These are phyloP conservation scores for Drepana falcataria DNA, from an alignment of 2,888 invertebrate species.

Conservation along the genomic window DNA sequence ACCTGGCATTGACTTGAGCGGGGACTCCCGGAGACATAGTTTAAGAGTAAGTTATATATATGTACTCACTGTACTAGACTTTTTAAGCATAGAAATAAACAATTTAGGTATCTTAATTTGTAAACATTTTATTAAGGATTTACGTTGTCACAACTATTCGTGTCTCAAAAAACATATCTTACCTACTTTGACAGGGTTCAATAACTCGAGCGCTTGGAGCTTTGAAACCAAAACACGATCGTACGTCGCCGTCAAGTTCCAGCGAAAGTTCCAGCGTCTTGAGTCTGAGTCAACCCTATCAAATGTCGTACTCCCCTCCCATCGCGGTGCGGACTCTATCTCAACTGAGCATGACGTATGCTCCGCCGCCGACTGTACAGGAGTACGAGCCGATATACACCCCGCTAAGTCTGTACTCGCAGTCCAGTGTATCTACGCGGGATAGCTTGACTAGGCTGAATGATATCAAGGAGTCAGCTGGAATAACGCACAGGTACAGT, in stretches of 20 bases:
- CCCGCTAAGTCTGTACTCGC: slow-evolving; percentile 67
- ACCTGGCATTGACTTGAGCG: slow-evolving; percentile 70
- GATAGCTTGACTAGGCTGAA: slow-evolving; percentile 70
- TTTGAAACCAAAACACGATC: slow-evolving; percentile 80
- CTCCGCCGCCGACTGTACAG: slow-evolving; percentile 78
- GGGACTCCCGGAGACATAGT: slow-evolving; percentile 78
- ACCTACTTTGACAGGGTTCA: slow-evolving; percentile 79
- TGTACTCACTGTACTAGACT: no score
- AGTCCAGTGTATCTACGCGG: slow-evolving; percentile 67
- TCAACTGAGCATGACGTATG: slow-evolving; percentile 79
- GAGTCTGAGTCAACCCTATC: slow-evolving; percentile 72
- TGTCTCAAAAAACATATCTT: slow-evolving; percentile 1
- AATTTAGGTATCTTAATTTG: neutral
- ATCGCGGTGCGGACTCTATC: slow-evolving; percentile 78
- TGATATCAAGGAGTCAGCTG: slow-evolving; percentile 58
- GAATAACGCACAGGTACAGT: slow-evolving; percentile 62
- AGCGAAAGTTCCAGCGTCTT: slow-evolving; percentile 80
- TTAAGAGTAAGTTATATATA: slow-evolving; percentile 66
- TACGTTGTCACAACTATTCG: no score
- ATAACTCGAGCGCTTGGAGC: slow-evolving; percentile 86
- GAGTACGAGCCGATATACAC: slow-evolving; percentile 74
- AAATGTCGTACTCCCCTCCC: slow-evolving; percentile 70
- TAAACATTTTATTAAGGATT: neutral
- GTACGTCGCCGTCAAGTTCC: slow-evolving; percentile 83
- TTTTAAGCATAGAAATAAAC: no score